Conservation (phyloP, 2,797 vertebrate species). For the Astyanax mexicanus region DNA sequence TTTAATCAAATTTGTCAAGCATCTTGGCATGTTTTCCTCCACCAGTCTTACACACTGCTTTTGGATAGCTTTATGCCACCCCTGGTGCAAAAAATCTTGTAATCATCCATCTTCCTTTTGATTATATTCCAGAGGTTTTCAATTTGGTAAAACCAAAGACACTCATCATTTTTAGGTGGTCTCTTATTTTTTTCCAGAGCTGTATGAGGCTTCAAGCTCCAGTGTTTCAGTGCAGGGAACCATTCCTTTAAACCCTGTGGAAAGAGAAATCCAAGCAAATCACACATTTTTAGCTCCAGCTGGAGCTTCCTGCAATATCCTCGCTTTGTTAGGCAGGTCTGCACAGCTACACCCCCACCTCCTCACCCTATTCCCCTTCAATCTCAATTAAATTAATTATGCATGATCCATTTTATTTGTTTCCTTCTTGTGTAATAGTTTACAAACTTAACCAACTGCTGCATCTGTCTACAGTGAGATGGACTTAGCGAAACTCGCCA, state of each 20-base stretch:
- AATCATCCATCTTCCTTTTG: too few relatives aligned
- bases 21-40: too few relatives aligned
- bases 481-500: not conserved
- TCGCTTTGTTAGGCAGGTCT: constrained; percentile 33
- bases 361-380: constrained; percentile 35
- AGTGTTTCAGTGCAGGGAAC: not conserved
- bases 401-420: constrained; percentile 6
- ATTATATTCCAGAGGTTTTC: too few relatives aligned
- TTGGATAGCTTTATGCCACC: too few relatives aligned
- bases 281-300: constrained; percentile 5
- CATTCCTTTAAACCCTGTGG: not conserved
- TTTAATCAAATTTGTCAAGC: too few relatives aligned
- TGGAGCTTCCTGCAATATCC: constrained; percentile 21
- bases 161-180: too few relatives aligned
- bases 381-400: constrained; percentile 55
- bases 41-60: too few relatives aligned
- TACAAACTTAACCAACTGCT: not conserved
- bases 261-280: constrained; percentile 13
- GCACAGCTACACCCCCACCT: constrained; percentile 13
- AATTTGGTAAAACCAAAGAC: too few relatives aligned
- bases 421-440: not conserved
- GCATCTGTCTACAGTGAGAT: not conserved
- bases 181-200: too few relatives aligned
- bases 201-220: not conserved
- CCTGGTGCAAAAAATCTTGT: too few relatives aligned